A percentile compares a stretch with the other conserved stretches of the same genome.
Evolutionary conservation across 2,888 invertebrate genomes (phyloP).

Genomic region (Oxytorus armatus): DNA sequence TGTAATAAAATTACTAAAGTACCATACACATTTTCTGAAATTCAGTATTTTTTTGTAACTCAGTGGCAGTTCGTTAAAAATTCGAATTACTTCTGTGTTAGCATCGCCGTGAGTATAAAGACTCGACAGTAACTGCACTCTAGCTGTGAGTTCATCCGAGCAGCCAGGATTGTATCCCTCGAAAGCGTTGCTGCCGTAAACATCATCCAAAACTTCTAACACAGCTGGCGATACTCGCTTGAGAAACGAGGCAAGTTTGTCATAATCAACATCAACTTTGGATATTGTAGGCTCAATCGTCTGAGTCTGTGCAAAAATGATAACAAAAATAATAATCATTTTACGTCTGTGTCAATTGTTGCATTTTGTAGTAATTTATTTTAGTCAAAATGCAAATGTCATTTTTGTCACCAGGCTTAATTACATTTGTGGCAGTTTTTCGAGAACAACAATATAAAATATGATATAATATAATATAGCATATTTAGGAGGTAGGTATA

Average conservation of each 20-base stretch:
- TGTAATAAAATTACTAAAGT: neutral
- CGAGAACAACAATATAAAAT: too few species aligned
- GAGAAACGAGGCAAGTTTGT: conserved; percentile 79
- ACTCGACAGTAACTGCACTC: conserved; percentile 75
- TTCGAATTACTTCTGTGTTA: conserved; percentile 73
- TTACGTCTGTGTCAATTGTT: neutral
- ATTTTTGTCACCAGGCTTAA: too few species aligned
- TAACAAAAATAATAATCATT: neutral
- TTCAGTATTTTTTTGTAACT: too few species aligned
- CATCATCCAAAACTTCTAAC: conserved; percentile 80
- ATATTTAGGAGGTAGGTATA: too few species aligned
- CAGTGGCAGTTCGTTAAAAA: too few species aligned
- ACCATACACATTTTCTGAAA: neutral
- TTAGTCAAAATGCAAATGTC: neutral
- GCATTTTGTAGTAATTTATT: neutral
- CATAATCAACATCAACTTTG: conserved; percentile 75
- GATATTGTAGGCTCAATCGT: conserved; percentile 72
- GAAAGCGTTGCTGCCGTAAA: conserved; percentile 78
- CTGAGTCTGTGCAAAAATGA: conserved; percentile 77
- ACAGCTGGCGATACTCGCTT: conserved; percentile 80
- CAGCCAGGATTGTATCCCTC: conserved; percentile 78
- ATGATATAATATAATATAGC: too few species aligned
- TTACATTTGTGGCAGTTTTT: too few species aligned
- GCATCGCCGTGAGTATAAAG: conserved; percentile 72
- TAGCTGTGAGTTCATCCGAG: conserved; percentile 70